phyloP scores from a whole-genome alignment of 2,888 invertebrate species.

The Netelia fuscicornis region DNA sequence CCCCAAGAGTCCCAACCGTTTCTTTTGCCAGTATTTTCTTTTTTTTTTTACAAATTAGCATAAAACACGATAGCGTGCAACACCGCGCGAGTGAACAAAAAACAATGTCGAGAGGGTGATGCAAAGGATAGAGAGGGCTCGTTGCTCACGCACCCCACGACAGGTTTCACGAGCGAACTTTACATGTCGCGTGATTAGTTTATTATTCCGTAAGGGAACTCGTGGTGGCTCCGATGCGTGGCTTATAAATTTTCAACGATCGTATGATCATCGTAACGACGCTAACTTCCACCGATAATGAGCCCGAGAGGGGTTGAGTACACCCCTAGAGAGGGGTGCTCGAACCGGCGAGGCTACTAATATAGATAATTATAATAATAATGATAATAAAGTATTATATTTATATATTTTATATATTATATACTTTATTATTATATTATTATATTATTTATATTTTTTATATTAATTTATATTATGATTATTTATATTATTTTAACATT shows the following conservation, averaged over 20 bases:
- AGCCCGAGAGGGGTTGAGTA: not conserved
- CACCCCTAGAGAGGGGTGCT: not conserved
- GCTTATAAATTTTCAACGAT: slow-evolving; percentile 45
- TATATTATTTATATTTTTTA: too few species aligned
- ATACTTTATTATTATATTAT: too few species aligned
- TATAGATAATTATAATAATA: not conserved
- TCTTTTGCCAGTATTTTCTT: slow-evolving; percentile 33
- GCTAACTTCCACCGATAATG: slow-evolving; percentile 9
- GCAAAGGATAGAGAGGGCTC: slow-evolving; percentile 14
- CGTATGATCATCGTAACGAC: slow-evolving; percentile 27
- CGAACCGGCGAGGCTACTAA: not conserved
- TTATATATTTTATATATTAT: too few species aligned
- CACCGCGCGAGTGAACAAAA: slow-evolving; percentile 26
- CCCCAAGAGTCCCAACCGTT: slow-evolving; percentile 6
- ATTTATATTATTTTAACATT: too few species aligned
- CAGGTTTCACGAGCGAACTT: slow-evolving; percentile 22
- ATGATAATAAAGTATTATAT: not conserved
- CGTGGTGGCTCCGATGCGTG: slow-evolving; percentile 1
- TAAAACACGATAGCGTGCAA: slow-evolving; percentile 58
- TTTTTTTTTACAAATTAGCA: slow-evolving; percentile 47
- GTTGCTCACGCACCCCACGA: slow-evolving; percentile 31
- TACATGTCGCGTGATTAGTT: slow-evolving; percentile 61
- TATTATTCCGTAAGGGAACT: slow-evolving; percentile 36
- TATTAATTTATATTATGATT: too few species aligned
- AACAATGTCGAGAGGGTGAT: slow-evolving; percentile 34